Evolutionary conservation across 37 sponge, comb jelly and placozoan species (phyloP).

Genomic region (Aplysina aerophoba): DNA sequence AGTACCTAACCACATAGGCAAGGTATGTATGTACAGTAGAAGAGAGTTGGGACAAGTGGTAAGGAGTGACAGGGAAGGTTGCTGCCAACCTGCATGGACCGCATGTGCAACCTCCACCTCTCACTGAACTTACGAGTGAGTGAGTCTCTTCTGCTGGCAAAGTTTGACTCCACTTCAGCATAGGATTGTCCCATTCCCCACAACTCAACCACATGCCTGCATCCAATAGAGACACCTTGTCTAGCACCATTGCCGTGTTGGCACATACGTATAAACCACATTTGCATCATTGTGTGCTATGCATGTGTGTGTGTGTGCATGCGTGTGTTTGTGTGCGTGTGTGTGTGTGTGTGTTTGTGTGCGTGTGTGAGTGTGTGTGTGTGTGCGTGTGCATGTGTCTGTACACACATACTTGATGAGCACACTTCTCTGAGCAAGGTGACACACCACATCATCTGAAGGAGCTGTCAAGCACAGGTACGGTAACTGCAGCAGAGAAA

Average conservation of each 20-base stretch:
- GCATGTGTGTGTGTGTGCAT: background rate
- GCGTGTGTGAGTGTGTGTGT: conserved; percentile 1
- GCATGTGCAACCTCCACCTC: too few relatives aligned
- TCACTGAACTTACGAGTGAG: too few relatives aligned
- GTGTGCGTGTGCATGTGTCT: background rate
- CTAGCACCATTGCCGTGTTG: background rate
- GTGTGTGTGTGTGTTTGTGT: conserved; percentile 20
- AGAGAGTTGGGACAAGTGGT: too few relatives aligned
- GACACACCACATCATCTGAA: conserved; percentile 52
- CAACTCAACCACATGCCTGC: conserved; percentile 67
- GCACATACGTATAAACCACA: background rate
- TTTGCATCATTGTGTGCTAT: background rate
- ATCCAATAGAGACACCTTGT: background rate
- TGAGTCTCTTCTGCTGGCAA: background rate
- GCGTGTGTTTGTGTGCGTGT: conserved; percentile 4
- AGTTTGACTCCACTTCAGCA: conserved; percentile 43
- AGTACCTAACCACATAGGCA: too few relatives aligned
- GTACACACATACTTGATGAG: conserved; percentile 58
- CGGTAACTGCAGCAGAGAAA: conserved; percentile 56
- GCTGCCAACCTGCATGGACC: too few relatives aligned
- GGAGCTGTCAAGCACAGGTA: conserved; percentile 51
- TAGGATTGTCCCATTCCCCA: conserved; percentile 70
- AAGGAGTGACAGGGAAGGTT: too few relatives aligned
- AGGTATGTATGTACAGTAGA: too few relatives aligned
- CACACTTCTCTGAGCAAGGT: conserved; percentile 61